These are phyloP conservation scores for Drosophila fuyamai DNA, from an alignment of 1,140 invertebrate genomes.

Conservation along the genomic window DNA sequence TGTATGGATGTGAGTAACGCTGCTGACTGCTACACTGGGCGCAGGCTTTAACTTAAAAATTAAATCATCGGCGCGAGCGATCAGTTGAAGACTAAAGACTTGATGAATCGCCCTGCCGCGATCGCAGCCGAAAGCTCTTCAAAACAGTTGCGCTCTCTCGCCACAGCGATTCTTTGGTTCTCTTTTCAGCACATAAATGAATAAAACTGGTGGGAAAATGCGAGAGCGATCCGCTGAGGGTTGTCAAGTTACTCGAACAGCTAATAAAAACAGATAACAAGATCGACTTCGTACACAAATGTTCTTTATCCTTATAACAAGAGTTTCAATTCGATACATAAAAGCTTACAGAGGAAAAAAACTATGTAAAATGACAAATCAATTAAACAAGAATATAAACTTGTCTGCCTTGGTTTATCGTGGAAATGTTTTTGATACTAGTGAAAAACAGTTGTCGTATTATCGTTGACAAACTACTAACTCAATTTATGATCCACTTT, in stretches of 20 bases:
- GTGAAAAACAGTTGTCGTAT: slow-evolving; percentile 16
- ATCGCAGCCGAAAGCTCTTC: slow-evolving; percentile 49
- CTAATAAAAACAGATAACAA: neutral
- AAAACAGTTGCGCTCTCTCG: slow-evolving; percentile 21
- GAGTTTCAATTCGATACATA: slow-evolving; percentile 27
- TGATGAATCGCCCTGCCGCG: slow-evolving; percentile 64
- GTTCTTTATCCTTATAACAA: slow-evolving; percentile 41
- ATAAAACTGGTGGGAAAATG: slow-evolving; percentile 3
- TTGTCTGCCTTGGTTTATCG: slow-evolving; percentile 6
- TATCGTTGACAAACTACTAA: slow-evolving; percentile 7
- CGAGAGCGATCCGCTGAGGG: slow-evolving; percentile 32
- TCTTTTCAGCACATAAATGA: slow-evolving; percentile 8
- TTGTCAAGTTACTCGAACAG: slow-evolving; percentile 41
- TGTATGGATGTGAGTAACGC: slow-evolving; percentile 69
- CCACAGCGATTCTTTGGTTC: neutral
- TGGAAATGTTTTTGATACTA: slow-evolving; percentile 32
- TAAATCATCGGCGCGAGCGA: slow-evolving; percentile 82
- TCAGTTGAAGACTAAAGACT: slow-evolving; percentile 78
- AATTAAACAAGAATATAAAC: slow-evolving; percentile 8
- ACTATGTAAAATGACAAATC: slow-evolving; percentile 9
- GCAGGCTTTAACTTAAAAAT: slow-evolving; percentile 77
- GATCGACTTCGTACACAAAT: slow-evolving; percentile 37
- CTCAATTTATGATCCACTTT: slow-evolving; percentile 11
- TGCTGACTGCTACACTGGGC: slow-evolving; percentile 47
- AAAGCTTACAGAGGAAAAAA: slow-evolving; percentile 30